Evolutionary conservation across 2,113 vertebrate species (phyloP).

Genomic region (Crotalus viridis): DNA sequence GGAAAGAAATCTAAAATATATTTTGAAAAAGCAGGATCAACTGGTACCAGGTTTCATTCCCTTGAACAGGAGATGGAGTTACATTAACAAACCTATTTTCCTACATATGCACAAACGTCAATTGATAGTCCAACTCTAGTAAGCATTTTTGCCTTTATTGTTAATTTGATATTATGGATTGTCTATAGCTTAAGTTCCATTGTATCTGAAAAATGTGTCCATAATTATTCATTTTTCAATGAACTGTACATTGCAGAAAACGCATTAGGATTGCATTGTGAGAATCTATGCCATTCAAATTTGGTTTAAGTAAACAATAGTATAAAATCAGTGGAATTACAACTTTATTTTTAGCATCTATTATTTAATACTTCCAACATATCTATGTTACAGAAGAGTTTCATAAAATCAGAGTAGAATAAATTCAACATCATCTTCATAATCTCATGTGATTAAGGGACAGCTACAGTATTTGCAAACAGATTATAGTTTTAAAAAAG

Average conservation of each 20-base stretch:
- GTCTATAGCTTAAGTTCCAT: background rate
- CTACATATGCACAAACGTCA: background rate
- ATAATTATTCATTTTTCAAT: background rate
- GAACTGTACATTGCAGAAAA: background rate
- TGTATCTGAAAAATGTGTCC: background rate
- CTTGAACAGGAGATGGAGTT: background rate
- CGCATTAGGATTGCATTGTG: background rate
- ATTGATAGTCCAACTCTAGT: background rate
- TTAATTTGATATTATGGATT: background rate
- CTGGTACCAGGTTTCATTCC: background rate
- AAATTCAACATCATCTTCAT: conserved; percentile 44
- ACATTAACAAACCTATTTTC: background rate
- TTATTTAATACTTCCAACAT: background rate
- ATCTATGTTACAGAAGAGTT: background rate
- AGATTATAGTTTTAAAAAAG: background rate
- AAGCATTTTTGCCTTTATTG: background rate
- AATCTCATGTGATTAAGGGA: background rate
- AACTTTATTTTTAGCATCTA: background rate
- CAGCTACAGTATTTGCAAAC: background rate
- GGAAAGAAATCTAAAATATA: background rate
- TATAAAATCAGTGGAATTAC: background rate
- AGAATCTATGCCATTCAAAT: background rate
- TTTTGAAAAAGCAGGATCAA: background rate
- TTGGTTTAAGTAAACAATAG: background rate
- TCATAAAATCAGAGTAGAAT: conserved; percentile 24